phyloP scores from a whole-genome alignment of 1,140 invertebrate genomes.

The Drosophila bocki region DNA sequence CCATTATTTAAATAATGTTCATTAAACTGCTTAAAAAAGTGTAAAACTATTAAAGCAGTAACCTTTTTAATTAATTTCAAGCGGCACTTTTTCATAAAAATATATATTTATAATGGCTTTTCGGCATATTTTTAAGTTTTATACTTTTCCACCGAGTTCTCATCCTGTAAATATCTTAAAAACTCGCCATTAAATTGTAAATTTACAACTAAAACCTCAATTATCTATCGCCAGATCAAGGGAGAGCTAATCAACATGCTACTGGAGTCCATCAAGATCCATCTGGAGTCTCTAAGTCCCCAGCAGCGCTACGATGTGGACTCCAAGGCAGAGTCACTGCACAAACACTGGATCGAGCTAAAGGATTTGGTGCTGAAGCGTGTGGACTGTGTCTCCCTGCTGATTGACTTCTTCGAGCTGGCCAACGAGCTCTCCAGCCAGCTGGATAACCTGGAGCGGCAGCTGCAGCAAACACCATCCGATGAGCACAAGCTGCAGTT shows the following conservation, averaged over 20 bases:
- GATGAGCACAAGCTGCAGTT: constrained; percentile 87
- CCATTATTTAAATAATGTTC: not conserved
- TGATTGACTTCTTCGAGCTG: constrained; percentile 91
- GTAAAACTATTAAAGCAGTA: not conserved
- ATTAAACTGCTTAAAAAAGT: not conserved
- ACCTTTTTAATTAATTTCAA: constrained; percentile 10
- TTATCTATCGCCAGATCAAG: constrained; percentile 87
- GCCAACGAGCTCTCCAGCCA: constrained; percentile 89
- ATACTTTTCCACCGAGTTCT: not conserved
- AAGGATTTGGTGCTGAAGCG: constrained; percentile 88
- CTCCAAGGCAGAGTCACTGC: constrained; percentile 88
- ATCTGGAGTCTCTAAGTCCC: constrained; percentile 89
- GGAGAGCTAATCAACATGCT: constrained; percentile 89
- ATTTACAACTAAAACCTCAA: not conserved
- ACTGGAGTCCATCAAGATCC: constrained; percentile 87
- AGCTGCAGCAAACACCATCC: constrained; percentile 85
- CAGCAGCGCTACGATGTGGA: constrained; percentile 88
- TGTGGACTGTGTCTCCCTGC: constrained; percentile 88
- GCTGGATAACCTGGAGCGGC: constrained; percentile 88
- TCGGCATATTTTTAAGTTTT: constrained; percentile 2
- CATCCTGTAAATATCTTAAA: not conserved
- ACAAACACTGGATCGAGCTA: constrained; percentile 88
- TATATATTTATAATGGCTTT: not conserved
- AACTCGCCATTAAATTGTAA: not conserved
- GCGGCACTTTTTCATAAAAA: not conserved